These are phyloP conservation scores for Arrhamphus sclerolepis DNA, from an alignment of 2,797 vertebrate genomes.

Conservation along the genomic window DNA sequence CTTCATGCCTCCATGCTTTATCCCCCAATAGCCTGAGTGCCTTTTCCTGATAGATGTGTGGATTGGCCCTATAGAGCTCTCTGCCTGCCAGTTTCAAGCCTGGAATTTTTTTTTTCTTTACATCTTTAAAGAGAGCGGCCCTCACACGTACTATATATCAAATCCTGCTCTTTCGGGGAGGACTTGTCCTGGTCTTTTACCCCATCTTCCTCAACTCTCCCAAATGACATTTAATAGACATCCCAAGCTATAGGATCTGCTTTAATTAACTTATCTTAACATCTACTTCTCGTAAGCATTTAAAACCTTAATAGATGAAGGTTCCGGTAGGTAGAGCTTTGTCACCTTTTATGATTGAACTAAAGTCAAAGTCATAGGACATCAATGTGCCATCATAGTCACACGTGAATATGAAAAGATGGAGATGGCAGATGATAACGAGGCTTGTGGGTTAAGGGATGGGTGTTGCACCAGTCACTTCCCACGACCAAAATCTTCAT, in stretches of 20 bases:
- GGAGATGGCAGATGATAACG: constrained; percentile 55
- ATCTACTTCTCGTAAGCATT: constrained; percentile 9
- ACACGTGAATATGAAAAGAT: constrained; percentile 36
- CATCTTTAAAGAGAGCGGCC: constrained; percentile 11
- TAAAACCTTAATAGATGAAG: constrained; percentile 23
- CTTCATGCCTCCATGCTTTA: constrained; percentile 70
- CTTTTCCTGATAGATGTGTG: constrained; percentile 70
- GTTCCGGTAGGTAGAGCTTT: constrained; percentile 15
- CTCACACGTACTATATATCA: constrained; percentile 33
- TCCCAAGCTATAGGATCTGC: too few species aligned
- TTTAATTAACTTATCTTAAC: constrained; percentile 16
- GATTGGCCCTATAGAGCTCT: constrained; percentile 64
- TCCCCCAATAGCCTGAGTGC: constrained; percentile 68
- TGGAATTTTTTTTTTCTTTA: constrained; percentile 33
- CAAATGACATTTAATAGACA: constrained; percentile 7
- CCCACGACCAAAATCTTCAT: constrained; percentile 68
- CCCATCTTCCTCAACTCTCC: constrained; percentile 8
- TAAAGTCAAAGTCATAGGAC: constrained; percentile 44
- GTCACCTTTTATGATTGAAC: constrained; percentile 37
- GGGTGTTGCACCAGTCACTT: constrained; percentile 50
- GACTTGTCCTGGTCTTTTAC: constrained; percentile 4
- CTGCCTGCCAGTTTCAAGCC: constrained; percentile 44
- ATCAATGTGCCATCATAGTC: constrained; percentile 4
- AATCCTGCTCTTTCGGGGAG: constrained; percentile 18
- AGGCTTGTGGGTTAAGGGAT: constrained; percentile 12